phyloP scores from a whole-genome alignment of 2,113 vertebrate species.

The Antigone vipio region DNA sequence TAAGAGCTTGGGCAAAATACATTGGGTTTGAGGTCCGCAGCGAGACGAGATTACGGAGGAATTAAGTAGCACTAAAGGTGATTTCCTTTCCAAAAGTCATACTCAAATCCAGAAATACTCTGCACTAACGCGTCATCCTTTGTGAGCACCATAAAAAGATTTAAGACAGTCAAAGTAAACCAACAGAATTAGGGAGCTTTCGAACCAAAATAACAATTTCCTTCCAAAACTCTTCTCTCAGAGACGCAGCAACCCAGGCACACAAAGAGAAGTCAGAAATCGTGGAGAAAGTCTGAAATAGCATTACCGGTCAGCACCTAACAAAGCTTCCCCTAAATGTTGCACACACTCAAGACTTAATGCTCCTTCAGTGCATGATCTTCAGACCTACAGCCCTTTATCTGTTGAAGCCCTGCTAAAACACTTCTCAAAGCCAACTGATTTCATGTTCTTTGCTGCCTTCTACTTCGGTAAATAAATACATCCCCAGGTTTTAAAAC shows the following conservation, averaged over 20 bases:
- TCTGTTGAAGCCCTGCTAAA: not conserved
- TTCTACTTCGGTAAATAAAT: not conserved
- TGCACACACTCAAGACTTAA: too few relatives aligned
- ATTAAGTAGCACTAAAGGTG: not conserved
- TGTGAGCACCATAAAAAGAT: not conserved
- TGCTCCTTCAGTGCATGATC: not conserved
- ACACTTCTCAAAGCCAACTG: not conserved
- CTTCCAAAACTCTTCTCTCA: not conserved
- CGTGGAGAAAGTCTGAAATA: not conserved
- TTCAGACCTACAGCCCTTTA: not conserved
- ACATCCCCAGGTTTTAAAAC: not conserved
- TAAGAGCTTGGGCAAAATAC: not conserved
- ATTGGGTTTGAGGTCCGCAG: not conserved
- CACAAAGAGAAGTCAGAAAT: not conserved
- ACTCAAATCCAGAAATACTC: not conserved
- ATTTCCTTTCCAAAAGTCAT: not conserved
- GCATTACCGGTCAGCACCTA: not conserved
- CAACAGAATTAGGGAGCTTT: not conserved
- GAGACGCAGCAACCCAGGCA: not conserved
- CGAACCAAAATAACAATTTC: not conserved
- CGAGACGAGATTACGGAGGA: not conserved
- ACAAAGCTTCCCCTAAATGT: not conserved
- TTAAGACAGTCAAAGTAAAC: not conserved
- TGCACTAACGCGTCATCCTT: not conserved
- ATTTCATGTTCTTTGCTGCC: not conserved